A percentile compares a stretch with the other conserved stretches of the same genome.
These are phyloP conservation scores for Danaus chrysippus DNA, from an alignment of 2,888 invertebrate genomes.

Conservation along the genomic window DNA sequence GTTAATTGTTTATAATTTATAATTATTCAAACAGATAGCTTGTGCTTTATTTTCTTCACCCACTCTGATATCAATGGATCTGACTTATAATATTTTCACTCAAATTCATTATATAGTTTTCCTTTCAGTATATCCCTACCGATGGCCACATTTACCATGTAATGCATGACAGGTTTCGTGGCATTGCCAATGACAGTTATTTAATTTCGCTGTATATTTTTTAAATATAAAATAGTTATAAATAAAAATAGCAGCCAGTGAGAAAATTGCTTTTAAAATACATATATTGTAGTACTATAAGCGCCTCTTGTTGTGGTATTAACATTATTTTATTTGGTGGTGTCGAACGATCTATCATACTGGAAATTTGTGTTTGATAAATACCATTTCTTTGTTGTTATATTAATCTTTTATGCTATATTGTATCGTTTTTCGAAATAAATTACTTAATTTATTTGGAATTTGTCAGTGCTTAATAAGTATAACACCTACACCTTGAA, in stretches of 20 bases:
- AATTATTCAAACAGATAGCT: too few species aligned
- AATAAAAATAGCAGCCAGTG: conserved; percentile 19
- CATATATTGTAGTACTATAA: conserved; percentile 28
- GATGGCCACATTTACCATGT: too few species aligned
- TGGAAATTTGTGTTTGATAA: conserved; percentile 46
- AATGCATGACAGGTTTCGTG: too few species aligned
- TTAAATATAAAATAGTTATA: too few species aligned
- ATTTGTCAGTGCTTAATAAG: conserved; percentile 24
- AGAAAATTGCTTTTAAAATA: conserved; percentile 27
- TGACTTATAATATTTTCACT: too few species aligned
- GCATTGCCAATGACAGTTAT: too few species aligned
- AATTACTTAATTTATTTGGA: conserved; percentile 71
- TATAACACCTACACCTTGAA: background rate
- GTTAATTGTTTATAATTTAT: too few species aligned
- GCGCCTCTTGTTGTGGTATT: conserved; percentile 31
- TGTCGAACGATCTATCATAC: conserved; percentile 38
- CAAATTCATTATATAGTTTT: too few species aligned
- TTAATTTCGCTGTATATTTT: too few species aligned
- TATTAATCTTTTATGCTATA: conserved; percentile 72
- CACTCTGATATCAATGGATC: too few species aligned
- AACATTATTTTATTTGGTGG: conserved; percentile 34
- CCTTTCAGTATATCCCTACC: too few species aligned
- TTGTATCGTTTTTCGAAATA: conserved; percentile 77
- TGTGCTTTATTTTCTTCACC: too few species aligned
- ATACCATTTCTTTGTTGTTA: conserved; percentile 57